Evolutionary conservation across 2,888 invertebrate species (phyloP), one percentile per base, ranked within the genome.

Genomic region (Pyralis farinalis): DNA sequence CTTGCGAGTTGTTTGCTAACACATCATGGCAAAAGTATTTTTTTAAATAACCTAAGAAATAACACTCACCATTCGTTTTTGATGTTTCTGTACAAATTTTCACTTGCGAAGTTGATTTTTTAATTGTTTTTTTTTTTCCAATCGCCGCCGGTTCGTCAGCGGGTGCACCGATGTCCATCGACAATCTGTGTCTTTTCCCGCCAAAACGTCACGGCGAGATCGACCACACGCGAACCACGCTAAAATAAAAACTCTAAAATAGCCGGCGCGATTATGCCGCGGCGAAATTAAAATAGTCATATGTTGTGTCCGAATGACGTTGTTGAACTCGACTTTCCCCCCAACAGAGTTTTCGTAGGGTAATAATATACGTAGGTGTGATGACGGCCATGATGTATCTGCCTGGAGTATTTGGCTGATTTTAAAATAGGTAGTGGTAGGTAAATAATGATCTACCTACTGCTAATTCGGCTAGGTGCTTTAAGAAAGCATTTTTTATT

Each of bases 161-260:
- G 58, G 62, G 65, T 76, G 71, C 80, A 72, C 68, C 63, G 64
- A 45, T 51, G 58, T 63, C 67, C 58, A 61, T 57, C 75, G 57
- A 51, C 69, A 64, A 63, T 68, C 71, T 80, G 68, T 76, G 72
- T 66, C 67, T 70, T 82, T 84, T 84, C 80, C 86, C 85, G 86
- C 87, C 85, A 85, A 85, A 85, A 81, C 66, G 68, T 59, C 67
- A 64, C 63, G 60, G 59, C 62, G 55, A 53, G 49, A 52, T 54
- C 74, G 81, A 86, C 88, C 88, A 88, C 88, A 87, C 88, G 84
- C 87, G 84, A 86, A 86, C 87, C 75, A 76, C 78, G 83, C 85
- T 73, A 82, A 87, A 88, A 88, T 88, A 88, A 88, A 85, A 85
- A 74, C 58, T 81, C 78, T 37, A 77, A 88, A 88, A 88, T 88